Evolutionary conservation across 2,888 invertebrate species (phyloP), one percentile per base, ranked within the genome.

Genomic region (Galerucella calmariensis): DNA sequence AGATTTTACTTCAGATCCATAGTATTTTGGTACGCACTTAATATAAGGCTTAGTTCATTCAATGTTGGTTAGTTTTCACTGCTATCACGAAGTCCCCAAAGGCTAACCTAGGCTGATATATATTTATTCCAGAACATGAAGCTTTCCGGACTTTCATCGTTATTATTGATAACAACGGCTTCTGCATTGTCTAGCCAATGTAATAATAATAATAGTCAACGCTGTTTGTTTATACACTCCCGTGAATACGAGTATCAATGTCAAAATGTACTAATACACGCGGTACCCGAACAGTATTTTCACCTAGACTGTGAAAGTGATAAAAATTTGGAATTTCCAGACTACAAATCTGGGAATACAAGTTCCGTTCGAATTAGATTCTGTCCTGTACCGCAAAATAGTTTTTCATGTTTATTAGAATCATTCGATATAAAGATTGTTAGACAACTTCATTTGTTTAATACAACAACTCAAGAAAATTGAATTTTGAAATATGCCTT

Each of bases 341-440:
- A 88, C 83, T 73, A 86, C 16, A 88, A 88, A 85, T 86, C 89
- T 80, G 88, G 88, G 73, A 83, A 84, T 78, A 86, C 89, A 76
- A 87, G 89, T 77, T 88, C 88, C 44, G 89, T 91, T 81, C 87
- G 86, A 77, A 89, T 91, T 80, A 89, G 88, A 81, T 89, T 88
- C 80, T 91, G 91, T 79, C 90, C 91, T 0, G 78, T 90, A 75
- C 90, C 91, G 2, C 8, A 41, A 6, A 80, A 83, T 2, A 86
- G 87, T 0, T 89, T 91, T 72, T 88, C 86, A 79, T 87, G 89
- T 72, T 87, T 90, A 14, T 83, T 90, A 72, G 84, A 85, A 12
- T 87, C 84, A 61, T 86, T 91, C 70, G 89, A 90, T 75, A 88
- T 73, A 4, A 14, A 41, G 10, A 67, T 41, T 16, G 35, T 77